Evolutionary conservation across 1,140 invertebrate genomes (phyloP), one percentile per base, ranked within the genome.

Genomic region (Daktulosphaira vitifoliae): DNA sequence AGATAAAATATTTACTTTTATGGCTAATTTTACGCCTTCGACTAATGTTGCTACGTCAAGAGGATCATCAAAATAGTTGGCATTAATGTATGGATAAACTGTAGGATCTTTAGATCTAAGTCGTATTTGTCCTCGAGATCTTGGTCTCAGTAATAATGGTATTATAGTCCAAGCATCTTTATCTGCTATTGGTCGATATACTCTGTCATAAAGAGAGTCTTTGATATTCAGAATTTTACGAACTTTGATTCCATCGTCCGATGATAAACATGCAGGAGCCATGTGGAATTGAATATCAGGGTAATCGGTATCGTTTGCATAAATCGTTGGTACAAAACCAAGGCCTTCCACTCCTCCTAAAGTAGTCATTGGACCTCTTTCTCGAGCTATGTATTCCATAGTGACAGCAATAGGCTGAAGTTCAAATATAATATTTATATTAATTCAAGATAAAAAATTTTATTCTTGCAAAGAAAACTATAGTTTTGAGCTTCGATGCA

Each of bases 211-310:
- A 0, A 91, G 73, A 46, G 84, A 81, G 46, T 92, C 88, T n/a
- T 84, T 89, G 1, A 93, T 72, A 1, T 90, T 89, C n/a, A 90
- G 72, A 16, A 88, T 83, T 74, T 87, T 88, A 67, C 83, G 80
- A 0, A 90, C 84, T 67, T 85, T 79, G 11, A 82, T 78, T 0
- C 68, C 68, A 2, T 64, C 68, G 70, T 90, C 88, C 0, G 89
- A 90, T 65, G 86, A 85, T 1, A 91, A 86, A 2, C 86, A 87
- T 0, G 89, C 89, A 1, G 89, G 87, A 2, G 88, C 87, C 84
- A 92, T 89, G 66, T 92, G 89, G 64, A 91, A 87, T 68, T 92
- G 88, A 59, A 92, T 84, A 69, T 92, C 90, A 0, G 90, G 89
- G 78, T 84, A 89, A 54, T 84, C 78, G 1, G 82, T 82, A 46